Base-by-base conservation (phyloP, 2,888 invertebrate species). In the Lottia gigantea region DNA sequence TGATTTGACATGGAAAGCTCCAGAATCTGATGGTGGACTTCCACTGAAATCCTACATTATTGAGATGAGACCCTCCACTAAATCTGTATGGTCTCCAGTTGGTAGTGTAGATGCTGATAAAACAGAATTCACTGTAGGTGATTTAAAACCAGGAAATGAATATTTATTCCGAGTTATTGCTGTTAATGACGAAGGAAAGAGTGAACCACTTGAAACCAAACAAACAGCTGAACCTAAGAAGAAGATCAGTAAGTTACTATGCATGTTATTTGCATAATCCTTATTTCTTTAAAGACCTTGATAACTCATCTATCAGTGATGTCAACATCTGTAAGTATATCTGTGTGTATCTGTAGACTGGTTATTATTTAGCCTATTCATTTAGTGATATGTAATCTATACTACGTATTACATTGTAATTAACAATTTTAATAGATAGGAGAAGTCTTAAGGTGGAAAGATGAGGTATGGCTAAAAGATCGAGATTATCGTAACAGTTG, bases 181-280 rank as follows among this genome's bases (percentile, higher is more conserved):
- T 16, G 92, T 95, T 25, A 96, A 95, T 90, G 94, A 94, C 78
- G 98, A 97, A 3, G 98, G 98, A 3, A 94, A 94, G 0, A 95
- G 98, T 62, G 95, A 95, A 79, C 94, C 97, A 0, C 95, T 96
- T 65, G 95, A 84, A 64, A 69, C 79, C 0, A 77, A 77, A 45
- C 83, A 82, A 47, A 69, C 83, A 12, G 77, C 83, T 40, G 81
- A 80, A 76, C 83, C 85, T 63, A 81, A 82, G 71, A 83, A 81
- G 47, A 78, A 80, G 68, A 76, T 83, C 25, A 80, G 87, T 87
- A 74, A 78, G 82, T 75, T 67, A 40, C 40, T 55, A 46, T 65
- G 40, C 45, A 15, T 63, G 46, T 64, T 67, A 63, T 23, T 25
- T 23, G 16, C n/a, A 64, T 11, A 40, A 3, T 40, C 31, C n/a